These are phyloP conservation scores for Coluber constrictor DNA, from an alignment of 2,797 vertebrate genomes.

Conservation along the genomic window DNA sequence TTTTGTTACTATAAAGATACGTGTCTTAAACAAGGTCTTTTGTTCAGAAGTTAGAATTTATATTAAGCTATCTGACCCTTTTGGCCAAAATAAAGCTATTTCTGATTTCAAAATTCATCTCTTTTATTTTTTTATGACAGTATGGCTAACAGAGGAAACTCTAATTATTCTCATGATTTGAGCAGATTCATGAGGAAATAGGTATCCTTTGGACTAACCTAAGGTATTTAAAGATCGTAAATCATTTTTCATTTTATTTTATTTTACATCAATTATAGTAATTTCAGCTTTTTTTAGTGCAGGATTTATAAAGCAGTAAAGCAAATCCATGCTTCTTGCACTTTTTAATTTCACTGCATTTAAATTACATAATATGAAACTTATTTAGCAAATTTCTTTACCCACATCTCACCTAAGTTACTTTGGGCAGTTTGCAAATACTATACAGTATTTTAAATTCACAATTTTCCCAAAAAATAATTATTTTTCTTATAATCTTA, in stretches of 20 bases:
- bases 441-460: not conserved
- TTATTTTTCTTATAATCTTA: slow-evolving; percentile 20
- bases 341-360: slow-evolving; percentile 3
- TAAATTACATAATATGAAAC: slow-evolving; percentile 1
- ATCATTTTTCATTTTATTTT: not conserved
- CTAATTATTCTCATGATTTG: not conserved
- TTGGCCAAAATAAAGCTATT: too few species aligned
- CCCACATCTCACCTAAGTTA: too few species aligned
- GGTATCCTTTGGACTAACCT: not conserved
- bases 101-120: too few species aligned
- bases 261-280: not conserved
- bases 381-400: not conserved
- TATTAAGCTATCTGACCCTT: too few species aligned
- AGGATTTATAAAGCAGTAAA: slow-evolving; percentile 3
- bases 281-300: not conserved
- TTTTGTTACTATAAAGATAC: too few species aligned
- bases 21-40: too few species aligned
- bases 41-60: too few species aligned
- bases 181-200: not conserved
- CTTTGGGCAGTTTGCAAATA: too few species aligned
- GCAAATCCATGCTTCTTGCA: slow-evolving; percentile 8
- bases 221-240: not conserved
- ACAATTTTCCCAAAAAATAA: slow-evolving; percentile 23
- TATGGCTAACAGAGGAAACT: not conserved
- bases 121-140: too few species aligned